Conservation (phyloP, 2,113 vertebrate genomes). For the Irena cyanogastra region DNA sequence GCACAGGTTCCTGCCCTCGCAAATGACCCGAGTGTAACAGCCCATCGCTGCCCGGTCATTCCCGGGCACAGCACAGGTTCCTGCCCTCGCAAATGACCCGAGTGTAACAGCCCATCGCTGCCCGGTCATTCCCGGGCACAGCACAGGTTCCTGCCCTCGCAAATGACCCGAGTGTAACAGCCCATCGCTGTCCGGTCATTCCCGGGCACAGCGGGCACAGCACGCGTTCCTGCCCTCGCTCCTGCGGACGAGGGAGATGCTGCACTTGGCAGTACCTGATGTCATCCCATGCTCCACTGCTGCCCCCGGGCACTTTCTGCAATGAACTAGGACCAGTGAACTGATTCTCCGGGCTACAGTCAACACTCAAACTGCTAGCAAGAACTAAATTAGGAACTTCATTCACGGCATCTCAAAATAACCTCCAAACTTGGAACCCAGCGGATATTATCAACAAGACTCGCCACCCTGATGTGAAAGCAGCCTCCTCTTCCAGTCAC, state of each 20-base stretch:
- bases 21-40: accelerated
- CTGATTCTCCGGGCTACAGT: accelerated
- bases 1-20: not conserved
- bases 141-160: no score
- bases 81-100: accelerated
- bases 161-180: accelerated
- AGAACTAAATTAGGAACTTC: not conserved
- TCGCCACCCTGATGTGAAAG: accelerated
- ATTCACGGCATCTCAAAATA: not conserved
- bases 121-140: no score
- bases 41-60: accelerated
- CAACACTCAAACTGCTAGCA: not conserved
- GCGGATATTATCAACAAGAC: accelerated
- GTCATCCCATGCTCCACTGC: accelerated
- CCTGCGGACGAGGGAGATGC: accelerated
- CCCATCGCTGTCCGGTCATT: accelerated
- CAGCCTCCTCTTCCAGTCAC: accelerated
- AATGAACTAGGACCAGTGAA: not conserved
- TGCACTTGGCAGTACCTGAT: accelerated
- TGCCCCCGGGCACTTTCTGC: not conserved
- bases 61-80: no score
- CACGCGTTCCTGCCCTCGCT: accelerated
- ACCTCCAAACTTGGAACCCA: not conserved
- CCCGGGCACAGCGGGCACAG: no score
- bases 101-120: accelerated